Conservation (phyloP, 2,113 vertebrate genomes). For the Sigmodon hispidus region DNA sequence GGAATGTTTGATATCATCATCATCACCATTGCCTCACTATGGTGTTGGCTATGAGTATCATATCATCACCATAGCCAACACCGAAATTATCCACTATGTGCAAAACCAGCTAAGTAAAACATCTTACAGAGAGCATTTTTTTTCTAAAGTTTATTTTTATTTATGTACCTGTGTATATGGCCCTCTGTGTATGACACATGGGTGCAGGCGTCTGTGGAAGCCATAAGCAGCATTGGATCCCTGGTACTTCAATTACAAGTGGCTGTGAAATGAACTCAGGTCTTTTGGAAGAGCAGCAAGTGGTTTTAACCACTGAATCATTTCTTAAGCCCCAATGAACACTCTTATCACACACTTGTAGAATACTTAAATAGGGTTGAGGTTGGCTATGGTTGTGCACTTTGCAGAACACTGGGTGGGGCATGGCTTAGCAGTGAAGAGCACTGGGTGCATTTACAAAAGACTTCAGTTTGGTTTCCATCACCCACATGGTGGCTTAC, state of each 20-base stretch:
- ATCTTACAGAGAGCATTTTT: neutral
- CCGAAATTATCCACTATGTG: neutral
- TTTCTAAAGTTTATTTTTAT: neutral
- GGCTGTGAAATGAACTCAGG: neutral
- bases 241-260: neutral
- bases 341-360: neutral
- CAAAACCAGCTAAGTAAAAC: neutral
- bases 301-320: neutral
- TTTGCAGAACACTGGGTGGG: neutral
- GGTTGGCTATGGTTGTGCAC: no score
- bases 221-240: neutral
- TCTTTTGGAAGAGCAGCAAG: neutral
- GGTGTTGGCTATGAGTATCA: no score
- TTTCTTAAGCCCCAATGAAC: neutral
- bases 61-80: neutral
- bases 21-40: neutral
- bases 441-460: neutral
- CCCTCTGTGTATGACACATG: neutral
- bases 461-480: neutral
- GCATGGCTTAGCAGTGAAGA: neutral
- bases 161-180: neutral
- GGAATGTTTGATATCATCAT: neutral
- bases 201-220: neutral
- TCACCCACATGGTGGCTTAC: neutral
- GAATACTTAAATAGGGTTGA: neutral